Conservation (phyloP, 2,888 invertebrate genomes). For the Aricia artaxerxes region DNA sequence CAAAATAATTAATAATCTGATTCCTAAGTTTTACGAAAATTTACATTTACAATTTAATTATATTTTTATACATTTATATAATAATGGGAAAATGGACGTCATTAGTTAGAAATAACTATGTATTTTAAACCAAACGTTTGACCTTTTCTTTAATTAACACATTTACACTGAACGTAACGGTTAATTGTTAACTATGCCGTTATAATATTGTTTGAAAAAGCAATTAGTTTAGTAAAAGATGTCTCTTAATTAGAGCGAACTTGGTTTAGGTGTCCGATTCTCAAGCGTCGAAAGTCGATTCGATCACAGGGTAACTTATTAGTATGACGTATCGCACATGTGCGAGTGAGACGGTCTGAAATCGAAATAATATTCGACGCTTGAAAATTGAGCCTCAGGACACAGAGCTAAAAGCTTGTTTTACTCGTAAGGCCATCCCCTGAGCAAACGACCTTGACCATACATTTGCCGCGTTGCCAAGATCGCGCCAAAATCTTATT, state of each 20-base stretch:
- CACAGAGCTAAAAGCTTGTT: too few relatives aligned
- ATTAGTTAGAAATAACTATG: not conserved
- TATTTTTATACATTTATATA: not conserved
- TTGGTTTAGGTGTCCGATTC: not conserved
- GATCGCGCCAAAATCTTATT: too few relatives aligned
- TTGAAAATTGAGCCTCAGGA: too few relatives aligned
- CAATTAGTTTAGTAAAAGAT: not conserved
- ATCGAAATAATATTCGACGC: too few relatives aligned
- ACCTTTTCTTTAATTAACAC: constrained; percentile 7
- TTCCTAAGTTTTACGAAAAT: too few relatives aligned
- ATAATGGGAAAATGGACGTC: not conserved
- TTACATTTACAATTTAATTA: too few relatives aligned
- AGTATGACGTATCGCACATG: not conserved
- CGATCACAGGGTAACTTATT: not conserved
- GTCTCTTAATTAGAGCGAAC: not conserved
- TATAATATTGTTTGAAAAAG: not conserved
- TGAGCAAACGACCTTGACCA: too few relatives aligned
- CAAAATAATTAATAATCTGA: too few relatives aligned
- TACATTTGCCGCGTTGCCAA: too few relatives aligned
- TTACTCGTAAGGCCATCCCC: too few relatives aligned
- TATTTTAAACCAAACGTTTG: not conserved
- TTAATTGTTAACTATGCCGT: not conserved
- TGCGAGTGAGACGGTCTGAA: not conserved
- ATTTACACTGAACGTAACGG: not conserved
- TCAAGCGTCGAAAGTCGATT: not conserved